phyloP scores from a whole-genome alignment of 2,797 vertebrate species.

The Synaphobranchus kaupii region DNA sequence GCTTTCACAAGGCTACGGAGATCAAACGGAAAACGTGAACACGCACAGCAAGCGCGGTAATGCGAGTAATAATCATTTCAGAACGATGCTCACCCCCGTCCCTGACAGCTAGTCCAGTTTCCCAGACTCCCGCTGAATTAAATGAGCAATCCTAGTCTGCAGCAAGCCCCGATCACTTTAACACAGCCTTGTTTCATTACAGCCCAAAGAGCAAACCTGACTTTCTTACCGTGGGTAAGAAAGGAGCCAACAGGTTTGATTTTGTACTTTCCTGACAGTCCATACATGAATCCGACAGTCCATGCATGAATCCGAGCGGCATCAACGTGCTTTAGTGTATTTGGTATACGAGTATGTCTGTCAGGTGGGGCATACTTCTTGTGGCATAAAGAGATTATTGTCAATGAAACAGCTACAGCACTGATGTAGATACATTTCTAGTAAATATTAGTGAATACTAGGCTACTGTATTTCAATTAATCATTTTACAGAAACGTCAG shows the following conservation, averaged over 20 bases:
- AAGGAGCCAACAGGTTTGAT: constrained; percentile 3
- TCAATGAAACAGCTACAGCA: background rate
- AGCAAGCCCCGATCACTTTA: background rate
- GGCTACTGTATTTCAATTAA: too few species aligned
- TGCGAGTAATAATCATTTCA: background rate
- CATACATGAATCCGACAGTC: background rate
- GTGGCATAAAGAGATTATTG: too few species aligned
- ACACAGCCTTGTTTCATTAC: background rate
- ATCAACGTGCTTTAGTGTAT: too few species aligned
- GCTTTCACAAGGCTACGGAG: constrained; percentile 3
- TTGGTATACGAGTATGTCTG: background rate
- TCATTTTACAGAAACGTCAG: too few species aligned
- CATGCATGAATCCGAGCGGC: too few species aligned
- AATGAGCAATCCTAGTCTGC: background rate
- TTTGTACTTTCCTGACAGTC: background rate
- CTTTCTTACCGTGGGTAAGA: background rate
- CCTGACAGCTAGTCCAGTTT: background rate
- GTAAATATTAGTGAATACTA: background rate
- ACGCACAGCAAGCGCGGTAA: background rate
- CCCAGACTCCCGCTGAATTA: background rate
- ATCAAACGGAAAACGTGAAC: constrained; percentile 2
- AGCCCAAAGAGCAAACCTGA: background rate
- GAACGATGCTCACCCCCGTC: constrained; percentile 10
- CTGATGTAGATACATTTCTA: background rate
- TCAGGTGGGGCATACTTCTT: too few species aligned